Evolutionary conservation across 2,797 vertebrate species (phyloP).

Genomic region (Meda fulgida): DNA sequence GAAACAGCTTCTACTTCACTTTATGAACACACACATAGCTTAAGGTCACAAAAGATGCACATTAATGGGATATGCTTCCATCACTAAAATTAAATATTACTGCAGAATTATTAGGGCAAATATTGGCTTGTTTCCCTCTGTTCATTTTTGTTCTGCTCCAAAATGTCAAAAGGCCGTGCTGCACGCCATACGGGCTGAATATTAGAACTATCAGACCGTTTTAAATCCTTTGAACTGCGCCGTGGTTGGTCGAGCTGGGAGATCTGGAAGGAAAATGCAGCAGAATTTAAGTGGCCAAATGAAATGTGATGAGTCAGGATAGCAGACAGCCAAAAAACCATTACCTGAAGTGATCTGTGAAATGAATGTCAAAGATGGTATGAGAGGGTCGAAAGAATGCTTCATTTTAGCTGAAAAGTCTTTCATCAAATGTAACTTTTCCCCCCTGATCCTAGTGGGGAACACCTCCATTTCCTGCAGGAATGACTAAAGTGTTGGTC

Average conservation of each 20-base stretch:
- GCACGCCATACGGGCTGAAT: constrained; percentile 18
- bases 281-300: constrained; percentile 19
- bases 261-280: constrained; percentile 5
- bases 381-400: not conserved
- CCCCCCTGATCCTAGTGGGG: not conserved
- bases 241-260: not conserved
- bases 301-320: constrained; percentile 28
- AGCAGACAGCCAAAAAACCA: constrained; percentile 30
- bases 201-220: constrained; percentile 39
- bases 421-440: not conserved
- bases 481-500: not conserved
- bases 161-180: constrained; percentile 32
- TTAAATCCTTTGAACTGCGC: constrained; percentile 9
- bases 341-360: constrained; percentile 40
- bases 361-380: constrained; percentile 30
- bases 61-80: constrained; percentile 34
- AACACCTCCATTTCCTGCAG: not conserved
- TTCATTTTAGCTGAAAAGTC: not conserved
- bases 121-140: constrained; percentile 22
- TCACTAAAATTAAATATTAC: constrained; percentile 33
- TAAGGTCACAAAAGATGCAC: constrained; percentile 28
- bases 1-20: constrained; percentile 15
- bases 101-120: not conserved
- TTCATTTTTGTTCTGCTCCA: constrained; percentile 3
- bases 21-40: constrained; percentile 13